Evolutionary conservation across 2,113 vertebrate species (phyloP).

Genomic region (Abramis brama): DNA sequence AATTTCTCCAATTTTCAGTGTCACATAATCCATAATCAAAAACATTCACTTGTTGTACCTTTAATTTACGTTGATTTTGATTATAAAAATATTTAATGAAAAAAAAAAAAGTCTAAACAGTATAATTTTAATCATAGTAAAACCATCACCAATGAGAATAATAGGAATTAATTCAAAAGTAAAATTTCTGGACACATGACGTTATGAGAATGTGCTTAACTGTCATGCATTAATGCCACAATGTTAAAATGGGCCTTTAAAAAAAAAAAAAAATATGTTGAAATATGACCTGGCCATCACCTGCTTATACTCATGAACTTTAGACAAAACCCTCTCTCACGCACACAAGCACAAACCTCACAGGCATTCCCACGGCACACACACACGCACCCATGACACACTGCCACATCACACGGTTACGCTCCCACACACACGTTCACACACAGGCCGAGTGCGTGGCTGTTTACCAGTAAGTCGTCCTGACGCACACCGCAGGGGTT

Average conservation of each 20-base stretch:
- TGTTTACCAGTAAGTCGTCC: conserved; percentile 28
- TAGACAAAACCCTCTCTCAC: not conserved
- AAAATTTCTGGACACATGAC: not conserved
- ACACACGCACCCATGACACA: conserved; percentile 13
- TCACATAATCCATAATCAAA: too few species aligned
- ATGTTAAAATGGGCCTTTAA: not conserved
- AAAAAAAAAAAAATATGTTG: too few species aligned
- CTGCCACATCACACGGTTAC: not conserved
- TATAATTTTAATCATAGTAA: too few species aligned
- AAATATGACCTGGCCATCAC: not conserved
- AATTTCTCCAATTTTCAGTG: too few species aligned
- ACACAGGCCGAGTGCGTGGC: conserved; percentile 18
- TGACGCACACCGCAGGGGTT: conserved; percentile 45
- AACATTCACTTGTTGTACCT: not conserved
- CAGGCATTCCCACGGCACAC: not conserved
- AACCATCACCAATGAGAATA: not conserved
- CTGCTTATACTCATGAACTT: not conserved
- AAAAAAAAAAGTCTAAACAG: not conserved
- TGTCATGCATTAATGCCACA: not conserved
- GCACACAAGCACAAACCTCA: not conserved
- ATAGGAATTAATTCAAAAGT: not conserved
- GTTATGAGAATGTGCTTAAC: not conserved
- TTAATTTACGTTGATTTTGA: not conserved
- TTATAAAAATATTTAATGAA: not conserved
- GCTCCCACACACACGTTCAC: conserved; percentile 14